These are phyloP conservation scores for Batillaria attramentaria DNA, from an alignment of 1,140 invertebrate genomes.

Conservation along the genomic window DNA sequence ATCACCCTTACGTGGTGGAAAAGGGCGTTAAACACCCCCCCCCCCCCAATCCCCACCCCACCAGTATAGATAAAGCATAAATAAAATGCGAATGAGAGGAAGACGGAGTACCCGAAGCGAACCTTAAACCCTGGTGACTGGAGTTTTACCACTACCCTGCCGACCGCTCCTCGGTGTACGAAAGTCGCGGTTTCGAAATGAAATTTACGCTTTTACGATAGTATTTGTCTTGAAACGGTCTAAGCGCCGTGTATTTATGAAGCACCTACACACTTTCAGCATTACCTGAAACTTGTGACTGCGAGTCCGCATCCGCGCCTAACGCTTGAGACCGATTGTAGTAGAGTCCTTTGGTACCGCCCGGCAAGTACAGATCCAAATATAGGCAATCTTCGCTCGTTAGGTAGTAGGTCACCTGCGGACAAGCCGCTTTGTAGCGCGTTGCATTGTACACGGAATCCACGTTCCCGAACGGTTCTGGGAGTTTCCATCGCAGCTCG, in stretches of 20 bases:
- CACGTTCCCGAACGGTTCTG: too few species aligned
- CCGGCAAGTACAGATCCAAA: conserved; percentile 1
- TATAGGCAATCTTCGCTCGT: conserved; percentile 4
- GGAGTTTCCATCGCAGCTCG: too few species aligned
- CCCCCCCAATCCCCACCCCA: too few species aligned
- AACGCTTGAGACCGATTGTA: neutral
- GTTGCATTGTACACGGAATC: conserved; percentile 9
- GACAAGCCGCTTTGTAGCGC: neutral
- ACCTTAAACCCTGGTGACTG: too few species aligned
- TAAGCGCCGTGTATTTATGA: neutral
- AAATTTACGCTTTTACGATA: neutral
- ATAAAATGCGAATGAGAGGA: too few species aligned
- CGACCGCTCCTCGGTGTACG: too few species aligned
- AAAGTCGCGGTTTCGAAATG: neutral
- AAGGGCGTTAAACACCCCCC: too few species aligned
- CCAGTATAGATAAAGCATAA: too few species aligned
- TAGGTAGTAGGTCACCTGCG: neutral
- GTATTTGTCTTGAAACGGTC: neutral
- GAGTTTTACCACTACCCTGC: too few species aligned
- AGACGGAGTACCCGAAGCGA: too few species aligned
- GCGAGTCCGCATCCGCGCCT: neutral
- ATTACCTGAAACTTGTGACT: too few species aligned
- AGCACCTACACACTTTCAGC: neutral
- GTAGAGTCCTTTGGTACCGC: neutral
- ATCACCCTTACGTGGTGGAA: too few species aligned